phyloP scores from a whole-genome alignment of 2,888 invertebrate genomes.

The Phyllotreta cruciferae region DNA sequence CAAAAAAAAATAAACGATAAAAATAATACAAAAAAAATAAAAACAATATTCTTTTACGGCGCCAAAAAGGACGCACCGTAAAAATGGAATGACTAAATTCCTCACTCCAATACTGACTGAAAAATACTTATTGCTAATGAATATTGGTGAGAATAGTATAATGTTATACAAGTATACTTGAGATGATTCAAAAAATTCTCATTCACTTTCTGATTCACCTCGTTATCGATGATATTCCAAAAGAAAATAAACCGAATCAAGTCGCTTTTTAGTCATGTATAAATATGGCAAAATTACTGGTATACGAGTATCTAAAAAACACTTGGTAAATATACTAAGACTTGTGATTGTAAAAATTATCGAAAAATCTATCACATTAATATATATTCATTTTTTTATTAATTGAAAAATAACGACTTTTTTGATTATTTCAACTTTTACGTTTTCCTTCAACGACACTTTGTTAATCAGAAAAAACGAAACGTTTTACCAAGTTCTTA shows the following conservation, averaged over 20 bases:
- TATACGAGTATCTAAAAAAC: slow-evolving; percentile 62
- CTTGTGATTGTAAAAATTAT: slow-evolving; percentile 73
- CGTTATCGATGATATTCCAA: slow-evolving; percentile 48
- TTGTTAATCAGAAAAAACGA: slow-evolving; percentile 2
- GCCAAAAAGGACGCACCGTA: slow-evolving; percentile 38
- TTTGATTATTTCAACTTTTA: slow-evolving; percentile 38
- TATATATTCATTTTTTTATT: slow-evolving; percentile 48
- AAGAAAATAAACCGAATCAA: slow-evolving; percentile 49
- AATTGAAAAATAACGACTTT: slow-evolving; percentile 46
- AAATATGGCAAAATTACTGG: slow-evolving; percentile 61
- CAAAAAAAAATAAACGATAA: slow-evolving; percentile 39
- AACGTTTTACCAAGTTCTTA: background rate
- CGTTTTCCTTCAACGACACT: slow-evolving; percentile 37
- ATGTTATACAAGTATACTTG: slow-evolving; percentile 36
- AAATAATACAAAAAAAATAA: slow-evolving; percentile 53
- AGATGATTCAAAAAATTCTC: background rate
- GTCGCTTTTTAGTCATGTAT: slow-evolving; percentile 54
- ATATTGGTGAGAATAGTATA: slow-evolving; percentile 56
- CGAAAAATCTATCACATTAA: slow-evolving; percentile 73
- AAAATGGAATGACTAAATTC: slow-evolving; percentile 58
- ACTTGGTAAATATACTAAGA: slow-evolving; percentile 63
- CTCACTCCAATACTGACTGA: slow-evolving; percentile 63
- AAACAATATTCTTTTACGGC: slow-evolving; percentile 34
- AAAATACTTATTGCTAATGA: slow-evolving; percentile 64
- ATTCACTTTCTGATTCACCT: slow-evolving; percentile 13